A percentile compares a stretch with the other conserved stretches of the same genome.
Conservation (phyloP, 2,797 vertebrate genomes). For the Peromyscus attwateri region DNA sequence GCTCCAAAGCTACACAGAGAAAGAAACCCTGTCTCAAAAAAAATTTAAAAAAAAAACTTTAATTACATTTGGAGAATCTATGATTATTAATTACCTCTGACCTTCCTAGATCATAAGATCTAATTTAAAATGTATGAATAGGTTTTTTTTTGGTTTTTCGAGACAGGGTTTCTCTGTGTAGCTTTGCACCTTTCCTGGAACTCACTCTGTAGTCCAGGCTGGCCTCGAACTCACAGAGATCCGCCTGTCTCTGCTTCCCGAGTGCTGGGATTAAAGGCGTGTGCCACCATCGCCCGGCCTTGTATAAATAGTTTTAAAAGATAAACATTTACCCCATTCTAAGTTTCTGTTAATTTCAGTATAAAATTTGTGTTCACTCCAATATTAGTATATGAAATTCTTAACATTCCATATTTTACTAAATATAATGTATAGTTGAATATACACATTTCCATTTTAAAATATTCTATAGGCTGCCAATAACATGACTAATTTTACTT, state of each 20-base stretch:
- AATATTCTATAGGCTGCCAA: slow-evolving; percentile 24
- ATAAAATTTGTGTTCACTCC: slow-evolving; percentile 18
- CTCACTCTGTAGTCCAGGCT: no score
- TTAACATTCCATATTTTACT: slow-evolving; percentile 48
- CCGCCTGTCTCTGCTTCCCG: no score
- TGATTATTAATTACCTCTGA: slow-evolving; percentile 41
- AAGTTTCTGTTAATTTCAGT: slow-evolving; percentile 45
- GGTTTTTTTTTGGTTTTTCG: no score
- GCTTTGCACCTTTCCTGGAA: no score
- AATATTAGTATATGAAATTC: slow-evolving; percentile 32
- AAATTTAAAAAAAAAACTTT: slow-evolving; percentile 34
- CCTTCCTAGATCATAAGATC: slow-evolving; percentile 36
- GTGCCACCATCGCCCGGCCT: no score
- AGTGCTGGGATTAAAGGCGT: no score
- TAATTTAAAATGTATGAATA: slow-evolving; percentile 26
- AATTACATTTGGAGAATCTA: slow-evolving; percentile 42
- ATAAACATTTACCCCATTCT: slow-evolving; percentile 42
- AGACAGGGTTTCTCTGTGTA: no score
- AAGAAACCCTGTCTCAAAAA: no score
- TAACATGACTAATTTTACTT: neutral
- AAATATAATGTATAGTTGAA: slow-evolving; percentile 18
- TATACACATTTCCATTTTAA: slow-evolving; percentile 56
- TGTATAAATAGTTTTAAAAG: slow-evolving; percentile 4
- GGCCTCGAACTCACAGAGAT: no score
- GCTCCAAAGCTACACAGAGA: no score